Conservation (phyloP, 2,113 vertebrate species). For the Hippocampus barbouri region DNA sequence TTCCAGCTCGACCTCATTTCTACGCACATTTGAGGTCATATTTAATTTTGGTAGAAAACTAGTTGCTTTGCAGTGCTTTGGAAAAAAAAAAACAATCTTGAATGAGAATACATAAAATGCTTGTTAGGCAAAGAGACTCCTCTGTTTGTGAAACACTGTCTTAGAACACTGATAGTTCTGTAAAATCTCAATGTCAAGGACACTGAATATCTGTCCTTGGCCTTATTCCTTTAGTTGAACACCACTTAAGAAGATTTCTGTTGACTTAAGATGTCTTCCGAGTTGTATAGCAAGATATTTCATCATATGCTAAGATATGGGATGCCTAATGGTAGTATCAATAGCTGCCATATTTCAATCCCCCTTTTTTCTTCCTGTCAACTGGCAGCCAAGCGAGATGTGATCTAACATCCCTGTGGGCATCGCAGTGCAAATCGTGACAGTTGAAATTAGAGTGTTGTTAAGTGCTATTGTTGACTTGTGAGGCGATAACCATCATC, state of each 20-base stretch:
- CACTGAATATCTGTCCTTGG: background rate
- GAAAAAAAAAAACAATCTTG: background rate
- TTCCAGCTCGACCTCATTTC: background rate
- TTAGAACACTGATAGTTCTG: background rate
- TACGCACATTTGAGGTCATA: background rate
- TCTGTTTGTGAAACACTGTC: background rate
- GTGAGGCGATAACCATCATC: conserved; percentile 3
- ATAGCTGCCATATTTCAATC: conserved; percentile 35
- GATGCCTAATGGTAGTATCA: conserved; percentile 11
- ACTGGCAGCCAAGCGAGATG: conserved; percentile 32
- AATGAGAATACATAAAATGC: background rate
- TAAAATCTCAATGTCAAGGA: conserved; percentile 6
- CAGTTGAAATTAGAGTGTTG: background rate
- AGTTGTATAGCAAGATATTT: conserved; percentile 20
- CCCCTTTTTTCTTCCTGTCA: conserved; percentile 57
- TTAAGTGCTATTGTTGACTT: conserved; percentile 1
- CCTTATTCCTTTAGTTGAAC: background rate
- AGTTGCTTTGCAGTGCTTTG: background rate
- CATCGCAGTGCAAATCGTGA: background rate
- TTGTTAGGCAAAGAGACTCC: background rate
- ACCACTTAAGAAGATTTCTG: conserved; percentile 16
- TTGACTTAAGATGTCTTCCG: conserved; percentile 14
- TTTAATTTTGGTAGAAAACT: too few species aligned
- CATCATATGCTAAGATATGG: conserved; percentile 16
- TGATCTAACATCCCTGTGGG: background rate